Conservation (phyloP, 2,888 invertebrate genomes). For the Heliconius ethilla region DNA sequence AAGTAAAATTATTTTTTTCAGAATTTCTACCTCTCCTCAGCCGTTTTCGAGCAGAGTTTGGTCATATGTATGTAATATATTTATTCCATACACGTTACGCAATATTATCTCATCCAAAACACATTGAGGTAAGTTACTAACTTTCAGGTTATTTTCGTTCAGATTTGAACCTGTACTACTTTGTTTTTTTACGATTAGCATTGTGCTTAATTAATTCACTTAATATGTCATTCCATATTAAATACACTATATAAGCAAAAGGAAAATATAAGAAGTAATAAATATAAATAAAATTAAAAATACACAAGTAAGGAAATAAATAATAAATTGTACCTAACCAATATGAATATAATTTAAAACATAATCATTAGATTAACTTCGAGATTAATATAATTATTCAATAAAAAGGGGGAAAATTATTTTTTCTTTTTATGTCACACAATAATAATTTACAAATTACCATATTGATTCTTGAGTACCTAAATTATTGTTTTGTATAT, state of each 20-base stretch:
- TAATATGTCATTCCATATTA: not conserved
- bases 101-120: constrained; percentile 38
- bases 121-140: constrained; percentile 36
- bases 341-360: no score
- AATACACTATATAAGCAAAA: not conserved
- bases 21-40: constrained; percentile 34
- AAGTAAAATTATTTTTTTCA: constrained; percentile 25
- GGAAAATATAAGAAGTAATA: not conserved
- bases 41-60: constrained; percentile 21
- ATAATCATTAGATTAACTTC: no score
- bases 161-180: not conserved
- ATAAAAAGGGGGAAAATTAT: not conserved
- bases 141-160: not conserved
- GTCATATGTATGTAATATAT: constrained; percentile 30
- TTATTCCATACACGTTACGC: constrained; percentile 36
- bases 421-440: no score
- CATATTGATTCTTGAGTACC: no score
- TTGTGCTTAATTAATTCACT: not conserved
- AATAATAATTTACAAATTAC: no score
- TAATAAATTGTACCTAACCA: not conserved
- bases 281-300: not conserved
- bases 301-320: not conserved
- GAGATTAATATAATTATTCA: not conserved
- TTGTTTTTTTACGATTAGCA: not conserved
- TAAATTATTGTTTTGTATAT: no score